Evolutionary conservation across 2,113 vertebrate species (phyloP).

Genomic region (Marmota monax): DNA sequence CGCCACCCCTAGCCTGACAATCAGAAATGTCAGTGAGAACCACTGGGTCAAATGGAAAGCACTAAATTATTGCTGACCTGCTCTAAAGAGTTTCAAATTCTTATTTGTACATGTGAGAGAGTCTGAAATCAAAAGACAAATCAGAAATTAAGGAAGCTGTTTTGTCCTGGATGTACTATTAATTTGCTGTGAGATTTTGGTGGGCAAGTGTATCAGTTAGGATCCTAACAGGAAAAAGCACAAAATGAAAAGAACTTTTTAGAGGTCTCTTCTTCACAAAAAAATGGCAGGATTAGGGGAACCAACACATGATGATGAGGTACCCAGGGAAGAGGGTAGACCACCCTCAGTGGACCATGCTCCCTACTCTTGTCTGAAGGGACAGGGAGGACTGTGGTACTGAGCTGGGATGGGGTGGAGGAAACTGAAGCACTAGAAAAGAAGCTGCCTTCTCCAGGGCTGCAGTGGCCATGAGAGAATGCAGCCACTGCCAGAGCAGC

Average conservation of each 20-base stretch:
- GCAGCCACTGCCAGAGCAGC: not conserved
- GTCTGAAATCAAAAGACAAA: not conserved
- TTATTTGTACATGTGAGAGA: not conserved
- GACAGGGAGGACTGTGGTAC: not conserved
- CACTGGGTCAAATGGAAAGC: not conserved
- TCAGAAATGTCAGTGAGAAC: not conserved
- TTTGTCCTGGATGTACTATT: not conserved
- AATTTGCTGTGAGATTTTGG: not conserved
- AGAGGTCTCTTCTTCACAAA: not conserved
- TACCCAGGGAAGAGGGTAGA: not conserved
- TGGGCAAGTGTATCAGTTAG: not conserved
- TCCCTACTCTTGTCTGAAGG: not conserved
- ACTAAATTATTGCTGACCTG: not conserved
- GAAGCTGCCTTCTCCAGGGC: too few relatives aligned
- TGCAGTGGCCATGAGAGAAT: not conserved
- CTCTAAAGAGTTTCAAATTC: not conserved
- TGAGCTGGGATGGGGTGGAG: not conserved
- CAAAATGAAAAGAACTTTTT: slow-evolving; percentile 1
- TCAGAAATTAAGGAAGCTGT: not conserved
- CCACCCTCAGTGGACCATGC: too few relatives aligned
- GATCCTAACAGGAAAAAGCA: not conserved
- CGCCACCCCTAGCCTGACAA: not conserved
- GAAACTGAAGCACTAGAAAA: not conserved
- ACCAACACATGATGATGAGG: not conserved
- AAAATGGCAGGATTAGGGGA: not conserved